phyloP scores from a whole-genome alignment of 1,140 invertebrate species.

The Asobara japonica region DNA sequence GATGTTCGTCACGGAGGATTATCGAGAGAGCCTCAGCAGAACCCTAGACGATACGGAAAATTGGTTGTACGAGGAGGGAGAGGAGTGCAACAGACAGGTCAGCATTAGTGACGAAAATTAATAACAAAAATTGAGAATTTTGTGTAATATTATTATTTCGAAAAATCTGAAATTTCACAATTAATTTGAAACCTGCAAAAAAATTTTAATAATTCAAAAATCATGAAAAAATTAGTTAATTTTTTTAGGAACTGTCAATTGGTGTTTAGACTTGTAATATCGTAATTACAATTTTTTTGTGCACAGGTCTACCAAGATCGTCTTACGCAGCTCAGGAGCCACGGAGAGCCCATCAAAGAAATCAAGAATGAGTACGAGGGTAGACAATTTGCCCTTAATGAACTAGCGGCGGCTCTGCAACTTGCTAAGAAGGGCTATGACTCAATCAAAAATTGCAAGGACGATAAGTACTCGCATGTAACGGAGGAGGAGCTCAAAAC shows the following conservation, averaged over 20 bases:
- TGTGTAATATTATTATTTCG: too few relatives aligned
- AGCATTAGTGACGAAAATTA: too few relatives aligned
- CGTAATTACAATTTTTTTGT: constrained; percentile 22
- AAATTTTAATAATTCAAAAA: too few relatives aligned
- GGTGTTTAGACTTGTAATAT: too few relatives aligned
- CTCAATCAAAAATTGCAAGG: constrained; percentile 69
- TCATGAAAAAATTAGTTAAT: too few relatives aligned
- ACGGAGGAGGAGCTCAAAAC: constrained; percentile 83
- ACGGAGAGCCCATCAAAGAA: constrained; percentile 87
- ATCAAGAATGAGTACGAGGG: constrained; percentile 82
- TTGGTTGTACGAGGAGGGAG: constrained; percentile 96
- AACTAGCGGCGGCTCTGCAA: constrained; percentile 78
- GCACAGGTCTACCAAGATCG: constrained; percentile 50
- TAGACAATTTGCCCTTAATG: constrained; percentile 79
- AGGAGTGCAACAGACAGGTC: constrained; percentile 90
- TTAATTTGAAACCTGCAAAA: too few relatives aligned
- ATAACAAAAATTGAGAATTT: too few relatives aligned
- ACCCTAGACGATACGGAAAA: constrained; percentile 88
- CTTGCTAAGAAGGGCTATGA: constrained; percentile 80
- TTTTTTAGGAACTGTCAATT: too few relatives aligned
- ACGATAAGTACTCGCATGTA: constrained; percentile 87
- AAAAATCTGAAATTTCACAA: too few relatives aligned
- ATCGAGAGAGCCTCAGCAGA: constrained; percentile 74
- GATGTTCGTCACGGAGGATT: constrained; percentile 79
- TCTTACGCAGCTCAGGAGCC: constrained; percentile 69